phyloP scores from a whole-genome alignment of 2,797 vertebrate genomes.

The Naso thynnoides region DNA sequence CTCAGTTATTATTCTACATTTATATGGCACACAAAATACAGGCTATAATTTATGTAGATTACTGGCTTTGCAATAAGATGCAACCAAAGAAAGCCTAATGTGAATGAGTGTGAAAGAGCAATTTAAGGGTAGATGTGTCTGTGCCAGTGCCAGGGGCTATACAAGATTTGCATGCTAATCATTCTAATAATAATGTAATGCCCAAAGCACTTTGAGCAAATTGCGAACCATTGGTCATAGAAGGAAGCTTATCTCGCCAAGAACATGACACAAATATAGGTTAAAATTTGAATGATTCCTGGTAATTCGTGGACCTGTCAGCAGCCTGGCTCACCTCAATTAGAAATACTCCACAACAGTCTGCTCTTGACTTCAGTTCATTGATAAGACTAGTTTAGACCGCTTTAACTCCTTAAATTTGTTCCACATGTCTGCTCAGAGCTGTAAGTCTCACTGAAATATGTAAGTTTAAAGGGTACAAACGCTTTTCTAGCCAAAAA shows the following conservation, averaged over 20 bases:
- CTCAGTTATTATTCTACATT: conserved; percentile 64
- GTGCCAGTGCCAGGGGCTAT: conserved; percentile 83
- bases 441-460: background rate
- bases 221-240: conserved; percentile 83
- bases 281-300: conserved; percentile 81
- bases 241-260: conserved; percentile 82
- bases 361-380: conserved; percentile 43
- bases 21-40: conserved; percentile 66
- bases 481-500: background rate
- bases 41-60: conserved; percentile 80
- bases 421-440: background rate
- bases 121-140: conserved; percentile 85
- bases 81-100: conserved; percentile 85
- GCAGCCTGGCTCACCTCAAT: conserved; percentile 71
- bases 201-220: conserved; percentile 85
- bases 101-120: conserved; percentile 87
- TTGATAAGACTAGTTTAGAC: conserved; percentile 4
- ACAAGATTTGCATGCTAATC: conserved; percentile 90
- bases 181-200: conserved; percentile 88
- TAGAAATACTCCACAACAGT: conserved; percentile 60
- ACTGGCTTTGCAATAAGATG: conserved; percentile 84
- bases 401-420: background rate
- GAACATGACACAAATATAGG: conserved; percentile 82
- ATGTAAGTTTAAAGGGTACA: background rate
- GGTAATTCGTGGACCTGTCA: conserved; percentile 78